A percentile compares a stretch with the other conserved stretches of the same genome.
phyloP scores from a whole-genome alignment of 2,888 invertebrate genomes.

The Punctoribates punctum region DNA sequence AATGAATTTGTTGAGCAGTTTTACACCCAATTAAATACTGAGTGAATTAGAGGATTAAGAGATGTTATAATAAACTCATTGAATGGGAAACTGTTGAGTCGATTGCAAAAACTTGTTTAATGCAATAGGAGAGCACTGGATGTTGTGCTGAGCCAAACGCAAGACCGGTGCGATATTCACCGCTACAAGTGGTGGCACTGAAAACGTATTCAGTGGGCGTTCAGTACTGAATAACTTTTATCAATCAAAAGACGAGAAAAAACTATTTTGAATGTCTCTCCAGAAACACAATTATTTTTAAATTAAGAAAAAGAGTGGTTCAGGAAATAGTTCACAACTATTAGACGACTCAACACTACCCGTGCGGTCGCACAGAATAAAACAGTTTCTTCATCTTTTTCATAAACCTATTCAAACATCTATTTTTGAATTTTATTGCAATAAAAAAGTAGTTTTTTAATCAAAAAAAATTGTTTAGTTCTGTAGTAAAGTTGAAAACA shows the following conservation, averaged over 20 bases:
- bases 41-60: not conserved
- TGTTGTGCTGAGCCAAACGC: not conserved
- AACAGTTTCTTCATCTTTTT: too few relatives aligned
- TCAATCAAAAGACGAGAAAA: not conserved
- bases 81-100: not conserved
- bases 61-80: not conserved
- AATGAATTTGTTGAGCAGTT: not conserved
- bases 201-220: conserved; percentile 21
- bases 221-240: not conserved
- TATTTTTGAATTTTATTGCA: too few relatives aligned
- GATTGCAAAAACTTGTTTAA: not conserved
- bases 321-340: not conserved
- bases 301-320: not conserved
- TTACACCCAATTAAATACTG: not conserved
- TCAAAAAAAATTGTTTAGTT: too few relatives aligned
- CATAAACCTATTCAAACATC: too few relatives aligned
- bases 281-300: conserved; percentile 16
- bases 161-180: not conserved
- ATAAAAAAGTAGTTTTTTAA: too few relatives aligned
- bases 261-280: conserved; percentile 1
- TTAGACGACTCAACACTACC: too few relatives aligned
- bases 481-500: too few relatives aligned
- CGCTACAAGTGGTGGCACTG: not conserved
- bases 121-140: not conserved
- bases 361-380: too few relatives aligned